These are phyloP conservation scores for Leucoma salicis DNA, from an alignment of 2,888 invertebrate species.

Conservation along the genomic window DNA sequence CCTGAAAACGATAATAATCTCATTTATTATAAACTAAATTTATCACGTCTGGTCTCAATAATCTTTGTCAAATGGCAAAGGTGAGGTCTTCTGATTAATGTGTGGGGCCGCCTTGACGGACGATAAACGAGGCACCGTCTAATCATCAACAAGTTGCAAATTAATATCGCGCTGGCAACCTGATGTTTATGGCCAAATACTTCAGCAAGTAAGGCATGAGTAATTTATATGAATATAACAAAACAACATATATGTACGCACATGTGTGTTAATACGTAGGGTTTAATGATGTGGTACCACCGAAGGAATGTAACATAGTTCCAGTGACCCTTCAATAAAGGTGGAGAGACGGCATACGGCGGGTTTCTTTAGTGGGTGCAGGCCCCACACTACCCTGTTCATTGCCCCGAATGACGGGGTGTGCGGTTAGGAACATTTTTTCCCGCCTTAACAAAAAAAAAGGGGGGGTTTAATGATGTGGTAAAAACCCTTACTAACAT, in stretches of 20 bases:
- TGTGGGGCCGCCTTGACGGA: slow-evolving; percentile 55
- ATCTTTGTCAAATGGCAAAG: slow-evolving; percentile 46
- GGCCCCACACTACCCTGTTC: no score
- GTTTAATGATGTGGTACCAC: slow-evolving; percentile 13
- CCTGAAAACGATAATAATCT: no score
- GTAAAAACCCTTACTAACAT: no score
- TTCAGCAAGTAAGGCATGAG: slow-evolving; percentile 19
- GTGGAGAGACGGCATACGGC: no score
- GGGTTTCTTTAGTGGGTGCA: no score
- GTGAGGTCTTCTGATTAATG: slow-evolving; percentile 78
- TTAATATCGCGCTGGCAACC: slow-evolving; percentile 62
- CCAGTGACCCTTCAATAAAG: no score
- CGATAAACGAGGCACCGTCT: slow-evolving; percentile 59
- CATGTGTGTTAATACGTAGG: no score
- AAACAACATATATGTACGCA: slow-evolving; percentile 15
- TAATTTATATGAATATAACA: slow-evolving; percentile 34
- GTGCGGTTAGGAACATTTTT: no score
- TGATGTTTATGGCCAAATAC: slow-evolving; percentile 50
- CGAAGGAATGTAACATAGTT: neutral
- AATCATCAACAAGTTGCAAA: slow-evolving; percentile 81
- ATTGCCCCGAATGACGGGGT: no score
- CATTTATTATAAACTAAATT: no score
- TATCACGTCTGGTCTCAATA: slow-evolving; percentile 13
- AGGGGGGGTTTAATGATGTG: no score
- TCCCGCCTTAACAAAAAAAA: no score